These are phyloP conservation scores for Stegastes partitus DNA, from an alignment of 2,113 vertebrate species.

Conservation along the genomic window DNA sequence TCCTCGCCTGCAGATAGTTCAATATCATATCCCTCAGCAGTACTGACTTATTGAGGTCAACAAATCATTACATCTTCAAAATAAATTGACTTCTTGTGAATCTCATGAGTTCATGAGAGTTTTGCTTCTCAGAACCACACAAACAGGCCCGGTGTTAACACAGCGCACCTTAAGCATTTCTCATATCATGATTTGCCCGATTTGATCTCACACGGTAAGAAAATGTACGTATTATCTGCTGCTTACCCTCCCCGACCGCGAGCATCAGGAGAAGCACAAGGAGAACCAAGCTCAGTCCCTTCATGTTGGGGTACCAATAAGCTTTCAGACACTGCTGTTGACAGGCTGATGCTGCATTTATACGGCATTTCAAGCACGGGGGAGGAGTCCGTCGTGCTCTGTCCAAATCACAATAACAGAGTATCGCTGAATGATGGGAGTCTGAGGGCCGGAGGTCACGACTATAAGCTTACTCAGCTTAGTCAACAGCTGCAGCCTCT, in stretches of 20 bases:
- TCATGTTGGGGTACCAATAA: slow-evolving; percentile 76
- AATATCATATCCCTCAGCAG: background rate
- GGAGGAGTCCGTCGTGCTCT: slow-evolving; percentile 75
- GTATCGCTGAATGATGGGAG: slow-evolving; percentile 61
- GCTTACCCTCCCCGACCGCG: slow-evolving; percentile 79
- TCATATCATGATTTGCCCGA: slow-evolving; percentile 19
- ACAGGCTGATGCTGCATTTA: slow-evolving; percentile 79
- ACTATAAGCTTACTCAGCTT: slow-evolving; percentile 44
- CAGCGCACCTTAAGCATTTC: slow-evolving; percentile 15
- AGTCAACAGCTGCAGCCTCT: slow-evolving; percentile 36
- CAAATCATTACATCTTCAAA: background rate
- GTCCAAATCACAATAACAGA: slow-evolving; percentile 73
- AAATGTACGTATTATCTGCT: slow-evolving; percentile 22
- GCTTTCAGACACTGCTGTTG: slow-evolving; percentile 68
- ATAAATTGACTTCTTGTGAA: no score
- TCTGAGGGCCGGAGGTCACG: slow-evolving; percentile 58
- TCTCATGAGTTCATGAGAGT: no score
- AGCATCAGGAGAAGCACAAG: slow-evolving; percentile 81
- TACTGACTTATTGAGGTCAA: background rate
- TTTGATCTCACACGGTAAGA: slow-evolving; percentile 36
- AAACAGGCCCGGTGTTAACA: slow-evolving; percentile 4
- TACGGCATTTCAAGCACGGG: slow-evolving; percentile 74
- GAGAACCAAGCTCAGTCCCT: slow-evolving; percentile 77
- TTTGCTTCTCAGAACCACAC: slow-evolving; percentile 10
- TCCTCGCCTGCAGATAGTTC: slow-evolving; percentile 64